phyloP scores from a whole-genome alignment of 2,113 vertebrate species.

The Anguilla rostrata region DNA sequence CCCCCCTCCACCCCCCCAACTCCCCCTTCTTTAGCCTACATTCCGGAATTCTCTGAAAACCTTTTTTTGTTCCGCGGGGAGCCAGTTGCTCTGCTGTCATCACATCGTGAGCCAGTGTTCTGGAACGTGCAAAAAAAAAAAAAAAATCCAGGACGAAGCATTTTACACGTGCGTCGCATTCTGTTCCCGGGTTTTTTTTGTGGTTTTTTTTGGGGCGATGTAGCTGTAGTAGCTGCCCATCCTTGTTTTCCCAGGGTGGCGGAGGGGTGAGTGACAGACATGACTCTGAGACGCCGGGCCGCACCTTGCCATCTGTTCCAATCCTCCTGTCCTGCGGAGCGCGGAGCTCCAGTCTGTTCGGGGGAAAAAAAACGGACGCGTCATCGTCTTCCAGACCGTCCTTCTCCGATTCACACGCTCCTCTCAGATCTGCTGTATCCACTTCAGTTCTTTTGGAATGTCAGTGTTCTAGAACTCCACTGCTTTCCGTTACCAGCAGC shows the following conservation, averaged over 20 bases:
- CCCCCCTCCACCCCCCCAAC: too few species aligned
- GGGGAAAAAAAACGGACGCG: background rate
- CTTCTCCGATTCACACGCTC: background rate
- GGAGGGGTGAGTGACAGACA: conserved; percentile 30
- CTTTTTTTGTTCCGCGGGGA: conserved; percentile 12
- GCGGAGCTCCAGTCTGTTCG: background rate
- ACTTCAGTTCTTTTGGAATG: background rate
- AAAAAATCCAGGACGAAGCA: background rate
- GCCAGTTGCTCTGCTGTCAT: background rate
- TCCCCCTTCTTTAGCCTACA: background rate
- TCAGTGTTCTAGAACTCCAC: too few species aligned
- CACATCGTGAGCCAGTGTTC: background rate
- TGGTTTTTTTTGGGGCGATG: background rate
- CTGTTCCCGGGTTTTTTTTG: conserved; percentile 26
- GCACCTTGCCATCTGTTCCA: conserved; percentile 59
- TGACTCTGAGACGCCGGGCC: conserved; percentile 3
- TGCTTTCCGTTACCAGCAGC: too few species aligned
- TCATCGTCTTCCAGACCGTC: background rate
- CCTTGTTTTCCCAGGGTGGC: background rate
- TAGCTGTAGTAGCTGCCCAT: background rate
- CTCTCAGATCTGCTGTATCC: background rate
- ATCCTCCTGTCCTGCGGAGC: conserved; percentile 31
- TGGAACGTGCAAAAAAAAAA: background rate
- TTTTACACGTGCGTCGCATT: too few species aligned
- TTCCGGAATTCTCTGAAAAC: conserved; percentile 24